phyloP scores from a whole-genome alignment of 1,140 invertebrate genomes.

The Palaemon carinicauda region DNA sequence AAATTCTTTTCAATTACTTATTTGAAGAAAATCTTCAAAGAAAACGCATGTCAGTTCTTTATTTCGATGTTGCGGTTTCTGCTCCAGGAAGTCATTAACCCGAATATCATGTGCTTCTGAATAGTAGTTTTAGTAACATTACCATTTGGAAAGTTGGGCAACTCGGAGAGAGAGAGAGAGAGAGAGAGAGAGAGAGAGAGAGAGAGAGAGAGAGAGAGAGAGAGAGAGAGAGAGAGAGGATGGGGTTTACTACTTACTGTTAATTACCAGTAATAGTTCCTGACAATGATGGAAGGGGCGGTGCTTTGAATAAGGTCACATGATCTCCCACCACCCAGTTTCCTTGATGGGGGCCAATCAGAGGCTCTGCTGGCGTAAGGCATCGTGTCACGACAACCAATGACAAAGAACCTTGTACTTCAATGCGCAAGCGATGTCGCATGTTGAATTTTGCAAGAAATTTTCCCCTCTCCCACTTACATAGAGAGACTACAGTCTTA shows the following conservation, averaged over 20 bases:
- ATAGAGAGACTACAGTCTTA: neutral
- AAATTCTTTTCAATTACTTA: too few species aligned
- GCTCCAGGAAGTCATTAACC: too few species aligned
- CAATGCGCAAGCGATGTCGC: neutral
- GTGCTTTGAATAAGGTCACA: neutral
- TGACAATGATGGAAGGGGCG: neutral
- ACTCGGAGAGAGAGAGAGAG: neutral
- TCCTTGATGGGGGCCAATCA: conserved; percentile 33
- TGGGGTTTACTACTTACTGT: neutral
- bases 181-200: neutral
- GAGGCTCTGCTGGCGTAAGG: neutral
- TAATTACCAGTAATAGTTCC: conserved; percentile 24
- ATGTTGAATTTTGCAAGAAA: neutral
- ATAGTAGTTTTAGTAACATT: too few species aligned
- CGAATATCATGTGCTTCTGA: too few species aligned
- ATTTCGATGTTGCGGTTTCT: too few species aligned
- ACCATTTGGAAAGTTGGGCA: neutral
- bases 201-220: neutral
- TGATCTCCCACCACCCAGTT: conserved; percentile 1
- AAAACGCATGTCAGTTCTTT: too few species aligned
- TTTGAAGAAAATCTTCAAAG: too few species aligned
- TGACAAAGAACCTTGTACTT: conserved; percentile 15
- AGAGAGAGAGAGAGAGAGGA: neutral
- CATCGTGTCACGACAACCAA: conserved; percentile 35
- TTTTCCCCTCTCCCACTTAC: neutral